Evolutionary conservation across 2,888 invertebrate genomes (phyloP), one percentile per base, ranked within the genome.

Genomic region (Apoda limacodes): DNA sequence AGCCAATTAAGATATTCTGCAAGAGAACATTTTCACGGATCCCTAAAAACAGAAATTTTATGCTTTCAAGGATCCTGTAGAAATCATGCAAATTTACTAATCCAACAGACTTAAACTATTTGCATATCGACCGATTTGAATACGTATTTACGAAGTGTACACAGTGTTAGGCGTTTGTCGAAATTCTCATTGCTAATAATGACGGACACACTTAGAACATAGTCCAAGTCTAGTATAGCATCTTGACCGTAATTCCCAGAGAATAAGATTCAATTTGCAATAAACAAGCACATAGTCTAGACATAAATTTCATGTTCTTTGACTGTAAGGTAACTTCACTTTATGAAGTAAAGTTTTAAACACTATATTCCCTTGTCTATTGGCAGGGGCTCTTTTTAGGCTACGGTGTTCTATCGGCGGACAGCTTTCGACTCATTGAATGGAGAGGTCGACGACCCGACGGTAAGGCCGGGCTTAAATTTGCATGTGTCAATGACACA

Each of bases 401-500:
- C 61, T 64, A 58, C 58, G 50, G 45, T 42, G 41, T 38, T 52
- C 54, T 60, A 56, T 60, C 61, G 55, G 57, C 61, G 59, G 66
- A 62, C 65, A 72, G 76, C 72, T 80, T 80, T 78, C 76, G 75
- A 72, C 76, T 72, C 72, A 72, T 71, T 76, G 71, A 75, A 74
- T 72, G 69, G 61, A 52, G 54, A 54, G 76, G 63, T 75, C 75
- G 59, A 62, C 64, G 74, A 72, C 76, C 76, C 60, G 57, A 57
- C 53, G 63, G 64, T 61, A 64, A 63, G 7, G 17, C 66, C 66
- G 58, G 56, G 60, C 65, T 60, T 64, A 58, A 59, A 75, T 80
- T 76, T 78, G 76, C 78, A 80, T 76, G 74, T 75, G 78, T 78
- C 78, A 76, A 63, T 76, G 78, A 78, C 78, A 67, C 66, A 62